Evolutionary conservation across 2,797 vertebrate species (phyloP).

Genomic region (Crypturellus tataupa): DNA sequence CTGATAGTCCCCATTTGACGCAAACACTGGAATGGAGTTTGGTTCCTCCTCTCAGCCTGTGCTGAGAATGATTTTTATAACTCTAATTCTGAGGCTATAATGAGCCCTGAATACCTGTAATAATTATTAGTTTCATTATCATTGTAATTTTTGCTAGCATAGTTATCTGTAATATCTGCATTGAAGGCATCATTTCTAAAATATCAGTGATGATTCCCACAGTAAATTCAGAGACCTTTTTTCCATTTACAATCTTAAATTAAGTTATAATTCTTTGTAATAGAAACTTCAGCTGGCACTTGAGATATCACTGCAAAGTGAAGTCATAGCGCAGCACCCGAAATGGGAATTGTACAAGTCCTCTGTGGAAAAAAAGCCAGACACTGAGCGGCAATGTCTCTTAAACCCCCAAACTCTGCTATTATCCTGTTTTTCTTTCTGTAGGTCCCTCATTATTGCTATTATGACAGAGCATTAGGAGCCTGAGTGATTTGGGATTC

Average conservation of each 20-base stretch:
- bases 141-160: not conserved
- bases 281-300: not conserved
- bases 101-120: not conserved
- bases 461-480: not conserved
- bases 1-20: not conserved
- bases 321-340: not conserved
- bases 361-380: not conserved
- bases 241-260: not conserved
- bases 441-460: accelerated
- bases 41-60: not conserved
- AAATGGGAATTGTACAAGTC: not conserved
- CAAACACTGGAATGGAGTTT: conserved; percentile 2
- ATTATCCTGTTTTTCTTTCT: not conserved
- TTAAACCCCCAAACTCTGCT: not conserved
- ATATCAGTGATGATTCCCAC: not conserved
- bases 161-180: not conserved
- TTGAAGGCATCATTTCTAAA: conserved; percentile 9
- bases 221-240: not conserved
- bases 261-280: not conserved
- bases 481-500: accelerated
- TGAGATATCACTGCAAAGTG: not conserved
- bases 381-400: accelerated
- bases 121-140: conserved; percentile 6
- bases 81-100: not conserved
- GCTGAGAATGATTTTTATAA: conserved; percentile 32